Conservation (phyloP, 2,797 vertebrate species). For the Muscicapa comitata region DNA sequence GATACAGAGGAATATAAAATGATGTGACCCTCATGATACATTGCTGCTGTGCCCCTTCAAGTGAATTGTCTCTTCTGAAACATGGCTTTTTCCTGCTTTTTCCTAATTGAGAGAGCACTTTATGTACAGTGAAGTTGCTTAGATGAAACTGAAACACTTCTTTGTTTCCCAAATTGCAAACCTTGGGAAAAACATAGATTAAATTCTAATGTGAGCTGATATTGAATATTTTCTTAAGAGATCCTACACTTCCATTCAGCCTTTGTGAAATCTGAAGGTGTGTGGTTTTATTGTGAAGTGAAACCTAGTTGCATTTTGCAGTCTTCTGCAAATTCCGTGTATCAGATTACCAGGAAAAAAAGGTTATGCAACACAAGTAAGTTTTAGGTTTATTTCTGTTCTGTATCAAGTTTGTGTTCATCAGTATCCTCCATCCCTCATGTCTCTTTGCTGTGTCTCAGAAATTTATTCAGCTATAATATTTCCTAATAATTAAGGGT, state of each 20-base stretch:
- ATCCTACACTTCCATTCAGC: not conserved
- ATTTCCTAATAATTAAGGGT: not conserved
- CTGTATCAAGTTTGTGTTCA: not conserved
- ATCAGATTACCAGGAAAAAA: not conserved
- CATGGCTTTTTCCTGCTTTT: not conserved
- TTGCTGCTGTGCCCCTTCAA: not conserved
- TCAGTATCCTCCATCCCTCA: not conserved
- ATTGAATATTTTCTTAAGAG: not conserved
- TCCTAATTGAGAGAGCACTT: not conserved
- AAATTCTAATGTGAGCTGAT: not conserved
- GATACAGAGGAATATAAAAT: not conserved
- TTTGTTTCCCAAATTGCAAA: not conserved
- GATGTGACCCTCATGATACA: not conserved
- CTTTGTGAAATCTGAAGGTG: not conserved
- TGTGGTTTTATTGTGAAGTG: not conserved
- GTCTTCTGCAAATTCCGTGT: not conserved
- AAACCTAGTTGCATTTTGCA: not conserved
- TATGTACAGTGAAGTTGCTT: not conserved
- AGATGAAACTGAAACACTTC: not conserved
- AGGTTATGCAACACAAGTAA: not conserved
- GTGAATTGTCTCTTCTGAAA: not conserved
- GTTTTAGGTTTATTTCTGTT: not conserved
- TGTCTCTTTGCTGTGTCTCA: not conserved
- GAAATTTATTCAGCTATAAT: not conserved
- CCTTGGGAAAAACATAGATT: not conserved